phyloP scores from a whole-genome alignment of 2,888 invertebrate species.

The Pristionchus fissidentatus region DNA sequence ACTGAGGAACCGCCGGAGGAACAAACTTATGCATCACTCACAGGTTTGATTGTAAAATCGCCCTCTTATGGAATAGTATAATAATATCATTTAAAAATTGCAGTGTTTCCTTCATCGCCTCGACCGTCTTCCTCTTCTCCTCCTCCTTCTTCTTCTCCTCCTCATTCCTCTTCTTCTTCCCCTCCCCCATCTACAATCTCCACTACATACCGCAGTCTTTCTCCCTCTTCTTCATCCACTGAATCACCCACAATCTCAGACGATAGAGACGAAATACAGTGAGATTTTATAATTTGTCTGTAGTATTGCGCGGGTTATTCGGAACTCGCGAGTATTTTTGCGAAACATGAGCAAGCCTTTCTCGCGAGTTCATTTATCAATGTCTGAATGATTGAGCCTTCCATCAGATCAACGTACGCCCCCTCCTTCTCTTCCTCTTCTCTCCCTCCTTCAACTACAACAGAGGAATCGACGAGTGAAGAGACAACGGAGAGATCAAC shows the following conservation, averaged over 20 bases:
- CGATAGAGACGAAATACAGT: background rate
- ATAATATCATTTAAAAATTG: background rate
- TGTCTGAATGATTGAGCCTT: background rate
- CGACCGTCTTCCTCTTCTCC: too few relatives aligned
- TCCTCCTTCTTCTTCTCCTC: too few relatives aligned
- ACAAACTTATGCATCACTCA: slow-evolving; percentile 4
- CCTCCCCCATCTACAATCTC: background rate
- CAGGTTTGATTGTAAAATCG: background rate
- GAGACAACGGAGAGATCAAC: background rate
- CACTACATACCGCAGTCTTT: background rate
- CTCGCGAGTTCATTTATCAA: too few relatives aligned
- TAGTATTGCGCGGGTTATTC: too few relatives aligned
- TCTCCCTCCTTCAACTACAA: background rate
- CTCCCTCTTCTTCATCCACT: too few relatives aligned
- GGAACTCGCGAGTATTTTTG: too few relatives aligned
- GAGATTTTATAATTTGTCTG: background rate
- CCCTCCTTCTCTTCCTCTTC: background rate
- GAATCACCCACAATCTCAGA: background rate
- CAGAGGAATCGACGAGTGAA: background rate
- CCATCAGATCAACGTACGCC: background rate
- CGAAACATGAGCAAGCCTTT: too few relatives aligned
- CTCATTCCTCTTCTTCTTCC: too few relatives aligned
- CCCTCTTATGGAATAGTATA: background rate
- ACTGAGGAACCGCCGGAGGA: slow-evolving; percentile 8
- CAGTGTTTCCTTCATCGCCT: background rate